phyloP scores from a whole-genome alignment of 2,797 vertebrate genomes.

The Schizopygopsis pylzovi region DNA sequence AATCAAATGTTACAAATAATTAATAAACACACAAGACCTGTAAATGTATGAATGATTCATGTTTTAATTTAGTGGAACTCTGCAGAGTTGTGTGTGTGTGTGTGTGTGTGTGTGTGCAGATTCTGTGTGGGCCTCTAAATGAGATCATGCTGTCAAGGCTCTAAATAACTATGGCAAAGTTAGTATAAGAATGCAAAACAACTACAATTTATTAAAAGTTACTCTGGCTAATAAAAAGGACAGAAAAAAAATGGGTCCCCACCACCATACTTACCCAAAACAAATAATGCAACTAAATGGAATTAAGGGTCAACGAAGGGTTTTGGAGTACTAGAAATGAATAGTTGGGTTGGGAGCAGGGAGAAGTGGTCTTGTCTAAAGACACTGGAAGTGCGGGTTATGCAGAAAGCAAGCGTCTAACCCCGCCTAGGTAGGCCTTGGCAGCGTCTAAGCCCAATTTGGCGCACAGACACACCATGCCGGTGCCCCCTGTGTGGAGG shows the following conservation, averaged over 20 bases:
- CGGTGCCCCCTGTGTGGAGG: constrained; percentile 70
- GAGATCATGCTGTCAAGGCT: constrained; percentile 58
- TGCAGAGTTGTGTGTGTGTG: background rate
- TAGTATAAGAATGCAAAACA: background rate
- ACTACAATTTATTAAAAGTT: constrained; percentile 2
- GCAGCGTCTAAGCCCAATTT: constrained; percentile 63
- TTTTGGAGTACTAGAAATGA: constrained; percentile 14
- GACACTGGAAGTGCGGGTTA: constrained; percentile 64
- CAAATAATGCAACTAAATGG: constrained; percentile 8
- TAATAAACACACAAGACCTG: constrained; percentile 20
- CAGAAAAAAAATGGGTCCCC: constrained; percentile 9
- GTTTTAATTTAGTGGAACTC: background rate
- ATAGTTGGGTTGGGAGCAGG: constrained; percentile 40
- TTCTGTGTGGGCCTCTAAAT: constrained; percentile 1
- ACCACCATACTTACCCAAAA: constrained; percentile 26
- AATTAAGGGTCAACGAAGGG: constrained; percentile 3
- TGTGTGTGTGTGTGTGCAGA: background rate
- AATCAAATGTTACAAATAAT: constrained; percentile 7
- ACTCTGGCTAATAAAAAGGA: background rate
- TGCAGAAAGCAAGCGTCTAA: constrained; percentile 78
- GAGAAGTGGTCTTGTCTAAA: constrained; percentile 46
- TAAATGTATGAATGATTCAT: background rate
- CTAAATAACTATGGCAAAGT: background rate
- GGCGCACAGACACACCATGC: constrained; percentile 73
- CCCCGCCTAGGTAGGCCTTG: constrained; percentile 68